A percentile compares a stretch with the other conserved stretches of the same genome.
phyloP scores from a whole-genome alignment of 2,888 invertebrate genomes.

The Dione juno region DNA sequence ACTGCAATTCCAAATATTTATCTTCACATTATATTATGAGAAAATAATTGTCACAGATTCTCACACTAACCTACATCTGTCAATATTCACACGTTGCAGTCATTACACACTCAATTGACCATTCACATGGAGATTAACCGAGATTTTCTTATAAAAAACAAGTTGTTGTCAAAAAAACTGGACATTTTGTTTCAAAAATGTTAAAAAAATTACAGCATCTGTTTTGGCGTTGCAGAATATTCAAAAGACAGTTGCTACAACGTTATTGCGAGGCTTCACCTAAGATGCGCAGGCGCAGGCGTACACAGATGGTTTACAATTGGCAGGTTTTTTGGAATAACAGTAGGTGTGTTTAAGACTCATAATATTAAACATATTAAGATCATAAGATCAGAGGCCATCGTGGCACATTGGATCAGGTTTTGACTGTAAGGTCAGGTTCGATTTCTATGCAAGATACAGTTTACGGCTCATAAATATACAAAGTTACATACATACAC shows the following conservation, averaged over 20 bases:
- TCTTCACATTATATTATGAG: slow-evolving; percentile 19
- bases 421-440: neutral
- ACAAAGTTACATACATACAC: too few species aligned
- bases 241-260: slow-evolving; percentile 73
- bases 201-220: slow-evolving; percentile 36
- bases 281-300: slow-evolving; percentile 55
- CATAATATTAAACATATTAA: neutral
- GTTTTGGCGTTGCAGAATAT: slow-evolving; percentile 54
- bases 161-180: slow-evolving; percentile 54
- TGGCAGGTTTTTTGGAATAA: slow-evolving; percentile 31
- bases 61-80: slow-evolving; percentile 60
- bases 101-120: slow-evolving; percentile 63
- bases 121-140: slow-evolving; percentile 59
- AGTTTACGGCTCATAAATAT: too few species aligned
- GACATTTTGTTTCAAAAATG: slow-evolving; percentile 41
- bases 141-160: slow-evolving; percentile 65
- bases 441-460: too few species aligned
- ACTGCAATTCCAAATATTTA: slow-evolving; percentile 20
- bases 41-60: slow-evolving; percentile 36
- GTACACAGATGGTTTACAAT: slow-evolving; percentile 57
- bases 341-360: slow-evolving; percentile 1
- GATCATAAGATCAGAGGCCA: too few species aligned
- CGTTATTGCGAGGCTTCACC: slow-evolving; percentile 58
- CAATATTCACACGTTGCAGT: slow-evolving; percentile 62
- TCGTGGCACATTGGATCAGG: too few species aligned